Evolutionary conservation across 2,888 invertebrate genomes (phyloP).

Genomic region (Arrhopalites spinosus): DNA sequence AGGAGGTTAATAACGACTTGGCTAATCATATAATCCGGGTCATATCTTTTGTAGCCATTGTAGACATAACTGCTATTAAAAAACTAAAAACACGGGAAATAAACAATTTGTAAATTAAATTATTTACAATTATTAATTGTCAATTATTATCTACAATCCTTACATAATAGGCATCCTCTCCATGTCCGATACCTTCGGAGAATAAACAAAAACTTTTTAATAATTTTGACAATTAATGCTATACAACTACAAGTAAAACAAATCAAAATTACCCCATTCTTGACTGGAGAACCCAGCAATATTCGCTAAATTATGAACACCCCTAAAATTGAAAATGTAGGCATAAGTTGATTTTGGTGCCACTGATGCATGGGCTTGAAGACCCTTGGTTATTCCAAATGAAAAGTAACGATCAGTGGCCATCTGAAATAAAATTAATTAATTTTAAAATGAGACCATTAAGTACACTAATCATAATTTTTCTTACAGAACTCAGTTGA

Average conservation of each 20-base stretch:
- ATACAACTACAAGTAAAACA: background rate
- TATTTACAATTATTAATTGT: no score
- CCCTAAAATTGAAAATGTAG: slow-evolving; percentile 48
- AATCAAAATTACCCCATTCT: slow-evolving; percentile 47
- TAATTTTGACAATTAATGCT: background rate
- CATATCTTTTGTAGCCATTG: slow-evolving; percentile 39
- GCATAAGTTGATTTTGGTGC: slow-evolving; percentile 46
- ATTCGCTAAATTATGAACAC: slow-evolving; percentile 50
- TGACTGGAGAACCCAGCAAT: slow-evolving; percentile 42
- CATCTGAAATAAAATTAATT: slow-evolving; percentile 39
- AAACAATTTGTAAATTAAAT: background rate
- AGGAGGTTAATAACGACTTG: slow-evolving; percentile 47
- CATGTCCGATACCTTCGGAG: slow-evolving; percentile 8
- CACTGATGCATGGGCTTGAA: slow-evolving; percentile 48
- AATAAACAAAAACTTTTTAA: no score
- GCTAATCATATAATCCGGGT: slow-evolving; percentile 48
- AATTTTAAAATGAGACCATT: background rate
- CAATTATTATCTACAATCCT: no score
- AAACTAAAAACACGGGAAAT: background rate
- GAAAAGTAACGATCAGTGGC: slow-evolving; percentile 45
- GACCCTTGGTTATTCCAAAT: slow-evolving; percentile 41
- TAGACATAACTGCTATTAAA: slow-evolving; percentile 35
- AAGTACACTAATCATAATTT: background rate
- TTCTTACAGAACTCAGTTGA: slow-evolving; percentile 35
- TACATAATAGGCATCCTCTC: slow-evolving; percentile 34